Base-by-base conservation (phyloP, 2,888 invertebrate species). In the Sphaerophoria rueppellii region DNA sequence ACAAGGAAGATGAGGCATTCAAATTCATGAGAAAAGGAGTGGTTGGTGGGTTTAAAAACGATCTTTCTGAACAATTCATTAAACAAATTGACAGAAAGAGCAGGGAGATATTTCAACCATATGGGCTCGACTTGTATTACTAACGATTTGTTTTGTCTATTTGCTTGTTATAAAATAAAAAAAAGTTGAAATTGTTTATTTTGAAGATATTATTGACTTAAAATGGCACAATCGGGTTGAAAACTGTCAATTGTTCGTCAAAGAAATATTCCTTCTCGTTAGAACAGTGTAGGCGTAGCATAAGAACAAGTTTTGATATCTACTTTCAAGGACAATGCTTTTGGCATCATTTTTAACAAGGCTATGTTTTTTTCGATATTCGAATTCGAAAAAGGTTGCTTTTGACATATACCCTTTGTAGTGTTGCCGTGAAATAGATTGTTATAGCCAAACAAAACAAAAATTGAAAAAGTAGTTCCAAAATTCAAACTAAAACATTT, bases 401-500 rank as follows among this genome's bases (percentile, higher is more conserved):
- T 24, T 24, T 24, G 24, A 24, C 24, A 24, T 24, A n/a, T n/a
- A n/a, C n/a, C n/a, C n/a, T n/a, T 24, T 24, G 24, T 24, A 24
- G 24, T 24, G 24, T 24, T 24, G 24, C 24, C 40, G 9, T 43
- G 11, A 5, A 43, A 9, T 43, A n/a, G n/a, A n/a, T n/a, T n/a
- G n/a, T n/a, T n/a, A n/a, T n/a, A 43, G 4, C 43, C 43, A 43
- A 43, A 40, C 9, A 40, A 40, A 40, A 7, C 7, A 40, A 2
- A 58, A 37, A 14, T 37, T 16, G 9, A 50, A 50, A 12, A 14
- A 58, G 34, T 48, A 11, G 35, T 34, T 48, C 6, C 6, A 37
- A 55, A 67, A 67, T 77, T 82, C 40, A 57, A 77, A 81, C 24
- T 3, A 40, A 43, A 12, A 4, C 70, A 70, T 69, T 73, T 69